These are phyloP conservation scores for Nemotelus pantherinus DNA, from an alignment of 2,888 invertebrate genomes.

Conservation along the genomic window DNA sequence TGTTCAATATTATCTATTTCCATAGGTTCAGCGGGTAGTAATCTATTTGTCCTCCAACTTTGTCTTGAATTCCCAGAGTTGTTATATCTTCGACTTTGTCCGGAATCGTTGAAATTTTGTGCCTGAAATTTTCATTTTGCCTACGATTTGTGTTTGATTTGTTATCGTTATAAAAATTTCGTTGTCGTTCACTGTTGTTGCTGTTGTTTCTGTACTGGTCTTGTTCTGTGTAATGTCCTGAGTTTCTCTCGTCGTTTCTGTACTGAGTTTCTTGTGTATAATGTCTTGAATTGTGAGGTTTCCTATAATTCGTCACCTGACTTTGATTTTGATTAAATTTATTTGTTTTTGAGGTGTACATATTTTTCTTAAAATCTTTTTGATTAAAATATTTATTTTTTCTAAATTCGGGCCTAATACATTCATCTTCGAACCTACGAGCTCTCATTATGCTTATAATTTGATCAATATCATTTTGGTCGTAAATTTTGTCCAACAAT, in stretches of 20 bases:
- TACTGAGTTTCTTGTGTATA: not conserved
- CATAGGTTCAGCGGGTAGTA: too few relatives aligned
- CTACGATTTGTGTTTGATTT: not conserved
- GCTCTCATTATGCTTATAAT: constrained; percentile 34
- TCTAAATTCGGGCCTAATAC: constrained; percentile 21
- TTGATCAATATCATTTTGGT: constrained; percentile 22
- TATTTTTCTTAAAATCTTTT: not conserved
- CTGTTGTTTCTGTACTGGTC: not conserved
- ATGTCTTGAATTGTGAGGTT: not conserved
- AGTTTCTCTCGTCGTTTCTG: not conserved
- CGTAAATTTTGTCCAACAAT: constrained; percentile 44
- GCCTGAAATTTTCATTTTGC: not conserved
- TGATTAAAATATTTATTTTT: constrained; percentile 3
- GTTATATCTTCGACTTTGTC: not conserved
- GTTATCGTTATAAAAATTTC: not conserved
- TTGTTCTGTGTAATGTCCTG: constrained; percentile 4
- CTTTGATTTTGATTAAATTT: too few relatives aligned
- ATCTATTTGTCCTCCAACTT: too few relatives aligned
- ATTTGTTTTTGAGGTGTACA: too few relatives aligned
- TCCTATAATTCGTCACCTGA: too few relatives aligned
- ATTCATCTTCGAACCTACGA: constrained; percentile 22
- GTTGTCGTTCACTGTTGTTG: constrained; percentile 1
- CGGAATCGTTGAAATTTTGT: not conserved
- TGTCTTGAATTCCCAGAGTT: not conserved
- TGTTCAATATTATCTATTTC: too few relatives aligned